Base-by-base conservation (phyloP, 2,888 invertebrate species). In the Polymixis lichenea region DNA sequence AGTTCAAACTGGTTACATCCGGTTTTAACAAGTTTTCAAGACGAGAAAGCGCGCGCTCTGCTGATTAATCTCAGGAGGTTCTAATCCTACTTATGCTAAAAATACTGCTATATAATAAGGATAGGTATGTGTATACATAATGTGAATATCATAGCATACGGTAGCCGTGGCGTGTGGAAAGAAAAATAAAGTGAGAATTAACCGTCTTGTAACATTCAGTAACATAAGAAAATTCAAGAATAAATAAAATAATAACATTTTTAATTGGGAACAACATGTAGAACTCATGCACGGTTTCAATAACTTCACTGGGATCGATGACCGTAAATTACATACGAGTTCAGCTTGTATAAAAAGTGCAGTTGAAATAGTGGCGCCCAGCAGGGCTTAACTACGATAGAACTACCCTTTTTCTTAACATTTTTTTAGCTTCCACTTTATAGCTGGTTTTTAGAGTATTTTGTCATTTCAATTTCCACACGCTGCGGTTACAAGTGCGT, bases 81-180 rank as follows among this genome's bases (percentile, higher is more conserved):
- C 94, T 95, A 95, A 91, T 86, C 94, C 95, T 96, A 96, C 94
- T 95, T 96, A 95, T 83, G 88, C 94, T 95, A 95, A 93, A 90
- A 96, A 95, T 96, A 95, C 95, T 95, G 95, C 95, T 95, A 95
- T 91, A 91, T 93, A 92, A 91, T 92, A 93, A 91, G 92, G 92
- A 88, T 86, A 93, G 92, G 92, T 93, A 93, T 90, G 93, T 94
- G 94, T 94, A 93, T 94, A 95, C 94, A 95, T 88, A 86, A 84
- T 92, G 94, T 94, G 93, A 92, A 91, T 88, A 92, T 92, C 91
- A 92, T 93, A 94, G 94, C 95, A 92, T 93, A 93, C 89, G 92
- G 93, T 93, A 93, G 91, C 93, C 92, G 87, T 89, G 93, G 89
- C 87, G 90, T 89, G 93, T 92, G 93, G 92, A 92, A 89, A 89